These are phyloP conservation scores for Prionailurus viverrinus DNA, from an alignment of 2,113 vertebrate genomes.

Conservation along the genomic window DNA sequence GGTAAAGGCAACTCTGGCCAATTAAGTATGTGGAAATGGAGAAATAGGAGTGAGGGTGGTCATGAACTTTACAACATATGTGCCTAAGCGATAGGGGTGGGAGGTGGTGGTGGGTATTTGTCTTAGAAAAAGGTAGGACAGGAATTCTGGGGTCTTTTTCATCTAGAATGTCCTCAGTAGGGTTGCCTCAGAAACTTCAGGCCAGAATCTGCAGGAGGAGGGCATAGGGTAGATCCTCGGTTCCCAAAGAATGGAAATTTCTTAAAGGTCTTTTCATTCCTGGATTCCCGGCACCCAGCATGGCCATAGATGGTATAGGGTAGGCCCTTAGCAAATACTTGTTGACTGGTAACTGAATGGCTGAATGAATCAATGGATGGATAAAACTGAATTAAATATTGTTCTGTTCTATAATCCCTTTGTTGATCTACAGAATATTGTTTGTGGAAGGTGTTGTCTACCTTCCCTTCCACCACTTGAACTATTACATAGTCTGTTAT, in stretches of 20 bases:
- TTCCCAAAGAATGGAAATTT: not conserved
- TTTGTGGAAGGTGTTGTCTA: conserved; percentile 78
- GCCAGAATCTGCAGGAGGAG: not conserved
- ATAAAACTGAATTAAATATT: conserved; percentile 64
- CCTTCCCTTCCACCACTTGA: conserved; percentile 46
- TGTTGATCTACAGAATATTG: conserved; percentile 50
- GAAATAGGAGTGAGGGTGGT: not conserved
- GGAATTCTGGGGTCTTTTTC: not conserved
- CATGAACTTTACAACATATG: not conserved
- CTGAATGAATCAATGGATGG: conserved; percentile 5
- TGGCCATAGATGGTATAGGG: not conserved
- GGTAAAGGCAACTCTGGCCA: not conserved
- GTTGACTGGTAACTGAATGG: conserved; percentile 52
- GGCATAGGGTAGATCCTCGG: not conserved
- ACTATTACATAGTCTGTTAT: conserved; percentile 58
- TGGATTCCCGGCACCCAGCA: conserved; percentile 14
- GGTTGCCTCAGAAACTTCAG: not conserved
- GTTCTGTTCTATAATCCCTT: conserved; percentile 61
- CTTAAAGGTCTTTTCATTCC: conserved; percentile 55
- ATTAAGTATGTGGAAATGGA: not conserved
- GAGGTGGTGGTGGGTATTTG: not conserved
- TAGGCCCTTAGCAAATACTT: conserved; percentile 70
- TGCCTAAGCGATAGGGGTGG: not conserved
- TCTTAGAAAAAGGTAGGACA: not conserved
- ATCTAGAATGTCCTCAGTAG: not conserved